phyloP scores from a whole-genome alignment of 2,888 invertebrate genomes.

The Stenolophus ochropezus region DNA sequence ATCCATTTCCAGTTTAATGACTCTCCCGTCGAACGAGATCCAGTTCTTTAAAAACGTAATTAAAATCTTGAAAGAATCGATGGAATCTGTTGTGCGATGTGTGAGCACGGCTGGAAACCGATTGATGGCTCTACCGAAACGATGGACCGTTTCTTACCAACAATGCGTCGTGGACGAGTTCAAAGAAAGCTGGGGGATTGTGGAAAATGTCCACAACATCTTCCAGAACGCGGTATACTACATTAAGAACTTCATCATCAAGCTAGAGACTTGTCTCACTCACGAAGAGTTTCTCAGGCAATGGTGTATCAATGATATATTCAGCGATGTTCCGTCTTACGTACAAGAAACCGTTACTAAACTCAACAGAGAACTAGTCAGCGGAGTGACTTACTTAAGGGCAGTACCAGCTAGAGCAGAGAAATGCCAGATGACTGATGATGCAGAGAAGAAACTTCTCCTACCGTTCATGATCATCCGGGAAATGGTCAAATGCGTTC shows the following conservation, averaged over 20 bases:
- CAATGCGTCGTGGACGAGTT: conserved; percentile 12
- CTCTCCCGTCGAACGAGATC: conserved; percentile 2
- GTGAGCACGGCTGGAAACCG: conserved; percentile 1
- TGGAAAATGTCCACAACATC: conserved; percentile 22
- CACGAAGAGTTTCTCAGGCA: conserved; percentile 5
- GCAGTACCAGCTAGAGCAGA: background rate
- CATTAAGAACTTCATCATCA: conserved; percentile 14
- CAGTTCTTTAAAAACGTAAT: conserved; percentile 26
- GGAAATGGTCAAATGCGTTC: conserved; percentile 31
- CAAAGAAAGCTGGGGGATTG: conserved; percentile 23
- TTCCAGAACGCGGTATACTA: conserved; percentile 29
- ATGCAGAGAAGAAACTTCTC: conserved; percentile 10
- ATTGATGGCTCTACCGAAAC: conserved; percentile 1
- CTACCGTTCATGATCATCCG: conserved; percentile 22
- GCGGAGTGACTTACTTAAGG: background rate
- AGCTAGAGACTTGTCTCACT: conserved; percentile 18
- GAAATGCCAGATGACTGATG: background rate
- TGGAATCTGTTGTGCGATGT: conserved; percentile 5
- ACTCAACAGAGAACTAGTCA: conserved; percentile 15
- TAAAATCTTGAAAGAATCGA: conserved; percentile 23
- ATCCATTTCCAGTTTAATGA: conserved; percentile 22
- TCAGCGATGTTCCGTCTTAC: conserved; percentile 5
- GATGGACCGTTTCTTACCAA: conserved; percentile 14
- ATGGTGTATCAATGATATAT: conserved; percentile 33
- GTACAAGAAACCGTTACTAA: conserved; percentile 18